phyloP scores from a whole-genome alignment of 2,797 vertebrate species.

The Falco cherrug region DNA sequence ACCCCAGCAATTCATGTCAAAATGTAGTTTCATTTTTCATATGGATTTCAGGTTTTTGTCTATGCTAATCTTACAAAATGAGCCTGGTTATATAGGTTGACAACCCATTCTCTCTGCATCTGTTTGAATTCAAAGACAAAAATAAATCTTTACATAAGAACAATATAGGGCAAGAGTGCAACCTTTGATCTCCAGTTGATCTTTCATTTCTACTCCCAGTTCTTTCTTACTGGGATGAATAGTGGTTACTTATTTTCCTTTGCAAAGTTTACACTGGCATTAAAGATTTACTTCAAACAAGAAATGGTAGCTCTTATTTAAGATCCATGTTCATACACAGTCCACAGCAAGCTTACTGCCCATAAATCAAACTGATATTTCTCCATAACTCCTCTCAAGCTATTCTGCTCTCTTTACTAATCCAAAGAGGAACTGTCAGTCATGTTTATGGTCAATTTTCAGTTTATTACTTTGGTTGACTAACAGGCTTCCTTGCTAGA shows the following conservation, averaged over 20 bases:
- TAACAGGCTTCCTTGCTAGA: not conserved
- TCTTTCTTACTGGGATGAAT: not conserved
- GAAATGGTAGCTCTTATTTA: not conserved
- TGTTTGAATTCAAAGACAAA: not conserved
- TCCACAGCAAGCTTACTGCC: not conserved
- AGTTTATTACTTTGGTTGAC: slow-evolving; percentile 5
- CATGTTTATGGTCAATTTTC: slow-evolving; percentile 43
- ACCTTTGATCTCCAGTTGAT: not conserved
- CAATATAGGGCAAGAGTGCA: not conserved
- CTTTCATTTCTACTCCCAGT: not conserved
- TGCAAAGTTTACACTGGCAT: not conserved
- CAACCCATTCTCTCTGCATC: not conserved
- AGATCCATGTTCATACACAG: not conserved
- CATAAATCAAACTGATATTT: slow-evolving; percentile 25
- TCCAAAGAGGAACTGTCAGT: not conserved
- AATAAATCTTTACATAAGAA: not conserved
- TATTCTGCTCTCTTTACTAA: not conserved
- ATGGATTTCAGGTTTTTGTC: accelerated
- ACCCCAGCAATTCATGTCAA: not conserved
- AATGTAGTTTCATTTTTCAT: not conserved
- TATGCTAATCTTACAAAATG: not conserved
- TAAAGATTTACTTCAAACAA: slow-evolving; percentile 23
- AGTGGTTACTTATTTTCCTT: not conserved
- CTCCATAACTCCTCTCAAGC: not conserved
- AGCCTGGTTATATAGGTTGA: not conserved